Percentiles rank a stretch among this genome's conserved stretches.
Evolutionary conservation across 1,140 invertebrate genomes (phyloP).

Genomic region (Dendroctonus ponderosae): DNA sequence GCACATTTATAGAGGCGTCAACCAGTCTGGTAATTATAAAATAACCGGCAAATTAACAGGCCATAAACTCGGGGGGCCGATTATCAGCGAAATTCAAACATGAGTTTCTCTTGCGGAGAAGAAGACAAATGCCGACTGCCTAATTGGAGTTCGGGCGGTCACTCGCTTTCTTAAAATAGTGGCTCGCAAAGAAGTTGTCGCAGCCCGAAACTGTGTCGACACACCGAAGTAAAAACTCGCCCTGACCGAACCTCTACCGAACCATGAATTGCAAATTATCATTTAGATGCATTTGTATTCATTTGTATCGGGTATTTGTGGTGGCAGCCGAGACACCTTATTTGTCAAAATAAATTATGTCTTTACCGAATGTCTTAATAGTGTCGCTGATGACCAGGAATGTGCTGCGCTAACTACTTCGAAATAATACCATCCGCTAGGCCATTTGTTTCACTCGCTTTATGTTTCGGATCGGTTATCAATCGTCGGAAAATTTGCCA

Average conservation of each 20-base stretch:
- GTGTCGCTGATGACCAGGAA: no score
- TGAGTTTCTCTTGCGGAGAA: not conserved
- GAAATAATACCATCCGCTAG: no score
- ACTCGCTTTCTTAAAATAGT: not conserved
- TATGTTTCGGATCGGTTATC: no score
- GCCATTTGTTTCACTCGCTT: no score
- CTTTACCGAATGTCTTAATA: conserved; percentile 1
- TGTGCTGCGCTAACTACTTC: no score
- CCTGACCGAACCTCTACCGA: not conserved
- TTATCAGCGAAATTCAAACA: no score
- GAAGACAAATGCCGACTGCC: conserved; percentile 1
- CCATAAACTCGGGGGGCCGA: not conserved
- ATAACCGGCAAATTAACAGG: not conserved
- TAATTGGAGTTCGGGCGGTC: not conserved
- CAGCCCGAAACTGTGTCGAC: no score
- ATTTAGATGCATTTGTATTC: conserved; percentile 8
- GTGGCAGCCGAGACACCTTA: conserved; percentile 2
- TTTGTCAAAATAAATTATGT: conserved; percentile 9
- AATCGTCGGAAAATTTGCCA: no score
- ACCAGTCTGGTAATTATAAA: not conserved
- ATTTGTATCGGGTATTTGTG: conserved; percentile 5
- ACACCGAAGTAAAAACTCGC: not conserved
- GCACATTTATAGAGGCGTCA: no score
- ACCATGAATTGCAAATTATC: conserved; percentile 7
- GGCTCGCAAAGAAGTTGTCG: conserved; percentile 2